Conservation (phyloP, 53 echinoderm and acorn worm genomes). For the Actinopyga echinites region DNA sequence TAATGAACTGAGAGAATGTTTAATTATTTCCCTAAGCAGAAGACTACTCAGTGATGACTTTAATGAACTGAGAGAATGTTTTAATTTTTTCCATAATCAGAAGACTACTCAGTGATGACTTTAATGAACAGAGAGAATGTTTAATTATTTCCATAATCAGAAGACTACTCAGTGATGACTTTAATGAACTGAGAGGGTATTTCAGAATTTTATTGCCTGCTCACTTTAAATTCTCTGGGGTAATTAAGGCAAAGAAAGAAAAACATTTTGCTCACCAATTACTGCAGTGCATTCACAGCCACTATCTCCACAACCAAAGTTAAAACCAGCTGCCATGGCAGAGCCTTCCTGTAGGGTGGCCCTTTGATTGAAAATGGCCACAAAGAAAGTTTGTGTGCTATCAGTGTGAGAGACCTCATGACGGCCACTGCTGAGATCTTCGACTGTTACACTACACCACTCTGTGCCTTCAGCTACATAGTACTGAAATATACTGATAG, state of each 20-base stretch:
- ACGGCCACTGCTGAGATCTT: neutral
- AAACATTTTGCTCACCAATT: neutral
- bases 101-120: too few relatives aligned
- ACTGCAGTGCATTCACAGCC: neutral
- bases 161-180: too few relatives aligned
- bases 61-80: too few relatives aligned
- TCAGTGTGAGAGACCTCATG: conserved; percentile 11
- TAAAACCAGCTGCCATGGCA: conserved; percentile 29
- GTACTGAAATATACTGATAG: neutral
- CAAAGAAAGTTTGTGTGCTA: neutral
- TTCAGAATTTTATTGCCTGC: too few relatives aligned
- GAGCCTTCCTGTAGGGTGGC: conserved; percentile 4
- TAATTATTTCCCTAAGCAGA: too few relatives aligned
- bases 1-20: too few relatives aligned
- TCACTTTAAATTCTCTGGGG: too few relatives aligned
- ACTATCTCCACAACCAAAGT: conserved; percentile 27
- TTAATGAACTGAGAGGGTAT: too few relatives aligned
- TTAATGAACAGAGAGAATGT: too few relatives aligned
- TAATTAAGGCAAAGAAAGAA: too few relatives aligned
- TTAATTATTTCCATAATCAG: neutral
- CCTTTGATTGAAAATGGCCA: conserved; percentile 20
- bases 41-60: too few relatives aligned
- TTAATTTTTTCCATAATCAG: too few relatives aligned
- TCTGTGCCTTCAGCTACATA: neutral
- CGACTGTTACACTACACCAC: neutral